These are phyloP conservation scores for Dasysyrphus albostriatus DNA, from an alignment of 2,888 invertebrate genomes.

Conservation along the genomic window DNA sequence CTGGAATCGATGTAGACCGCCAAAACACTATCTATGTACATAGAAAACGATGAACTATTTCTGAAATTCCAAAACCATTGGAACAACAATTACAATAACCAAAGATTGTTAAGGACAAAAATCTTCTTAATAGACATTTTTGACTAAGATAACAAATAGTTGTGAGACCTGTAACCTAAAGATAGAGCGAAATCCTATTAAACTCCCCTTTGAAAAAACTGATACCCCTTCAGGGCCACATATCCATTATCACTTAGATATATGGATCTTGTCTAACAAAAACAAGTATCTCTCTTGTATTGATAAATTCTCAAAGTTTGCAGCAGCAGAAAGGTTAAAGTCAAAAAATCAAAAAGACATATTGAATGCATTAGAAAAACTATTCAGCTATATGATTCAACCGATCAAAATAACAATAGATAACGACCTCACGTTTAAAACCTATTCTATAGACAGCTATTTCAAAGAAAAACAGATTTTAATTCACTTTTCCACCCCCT, in stretches of 20 bases:
- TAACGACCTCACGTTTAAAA: slow-evolving; percentile 6
- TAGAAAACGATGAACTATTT: no score
- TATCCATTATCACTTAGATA: slow-evolving; percentile 14
- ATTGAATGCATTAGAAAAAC: not conserved
- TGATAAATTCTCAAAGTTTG: slow-evolving; percentile 6
- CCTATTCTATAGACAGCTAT: slow-evolving; percentile 1
- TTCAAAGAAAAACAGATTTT: slow-evolving; percentile 9
- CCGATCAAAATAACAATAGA: not conserved
- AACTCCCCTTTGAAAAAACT: slow-evolving; percentile 1
- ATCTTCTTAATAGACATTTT: no score
- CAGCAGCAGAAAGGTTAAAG: not conserved
- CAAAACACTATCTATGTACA: no score
- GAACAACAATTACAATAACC: no score
- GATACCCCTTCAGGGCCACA: not conserved
- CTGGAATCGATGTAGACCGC: no score
- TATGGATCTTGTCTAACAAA: slow-evolving; percentile 2
- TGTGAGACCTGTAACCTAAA: not conserved
- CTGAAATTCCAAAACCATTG: no score
- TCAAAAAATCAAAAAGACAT: not conserved
- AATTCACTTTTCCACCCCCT: no score
- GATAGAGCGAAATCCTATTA: no score
- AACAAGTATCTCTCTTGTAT: slow-evolving; percentile 6
- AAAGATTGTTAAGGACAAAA: no score
- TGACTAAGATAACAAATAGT: not conserved
- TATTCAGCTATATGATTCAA: slow-evolving; percentile 10